A percentile compares a stretch with the other conserved stretches of the same genome.
Evolutionary conservation across 2,797 vertebrate genomes (phyloP).

Genomic region (Falco rusticolus): DNA sequence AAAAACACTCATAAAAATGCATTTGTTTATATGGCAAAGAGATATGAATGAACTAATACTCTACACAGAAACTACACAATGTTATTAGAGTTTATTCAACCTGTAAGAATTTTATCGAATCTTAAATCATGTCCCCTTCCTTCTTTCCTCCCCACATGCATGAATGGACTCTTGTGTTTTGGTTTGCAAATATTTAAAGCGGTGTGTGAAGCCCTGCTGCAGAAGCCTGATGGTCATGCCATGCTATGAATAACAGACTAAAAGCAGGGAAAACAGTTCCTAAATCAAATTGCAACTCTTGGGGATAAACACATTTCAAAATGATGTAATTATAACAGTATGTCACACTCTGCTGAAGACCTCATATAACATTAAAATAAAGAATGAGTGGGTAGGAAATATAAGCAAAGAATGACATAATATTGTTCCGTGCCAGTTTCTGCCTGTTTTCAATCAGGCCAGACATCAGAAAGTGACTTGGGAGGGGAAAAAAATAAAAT

Average conservation of each 20-base stretch:
- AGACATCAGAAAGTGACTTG: slow-evolving; percentile 28
- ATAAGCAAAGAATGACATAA: slow-evolving; percentile 72
- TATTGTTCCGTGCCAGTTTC: slow-evolving; percentile 58
- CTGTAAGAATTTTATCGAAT: slow-evolving; percentile 73
- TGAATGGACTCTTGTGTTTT: slow-evolving; percentile 62
- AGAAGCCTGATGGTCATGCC: slow-evolving; percentile 62
- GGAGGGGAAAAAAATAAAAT: neutral
- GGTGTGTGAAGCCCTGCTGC: slow-evolving; percentile 53
- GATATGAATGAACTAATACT: slow-evolving; percentile 54
- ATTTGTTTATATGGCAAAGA: slow-evolving; percentile 62
- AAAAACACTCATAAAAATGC: slow-evolving; percentile 61
- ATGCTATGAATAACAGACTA: slow-evolving; percentile 70
- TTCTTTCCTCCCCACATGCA: slow-evolving; percentile 38
- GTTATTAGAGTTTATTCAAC: slow-evolving; percentile 72
- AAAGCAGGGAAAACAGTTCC: slow-evolving; percentile 71
- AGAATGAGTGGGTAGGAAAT: slow-evolving; percentile 70
- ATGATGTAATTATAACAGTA: slow-evolving; percentile 76
- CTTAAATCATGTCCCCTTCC: slow-evolving; percentile 64
- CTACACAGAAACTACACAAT: slow-evolving; percentile 53
- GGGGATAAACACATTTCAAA: slow-evolving; percentile 74
- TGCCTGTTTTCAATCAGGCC: slow-evolving; percentile 63
- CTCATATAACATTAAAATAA: slow-evolving; percentile 73
- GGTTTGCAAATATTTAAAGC: slow-evolving; percentile 68
- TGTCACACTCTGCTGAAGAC: slow-evolving; percentile 69
- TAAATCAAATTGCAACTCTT: slow-evolving; percentile 73